phyloP scores from a whole-genome alignment of 2,113 vertebrate genomes.

The Tragelaphus scriptus region DNA sequence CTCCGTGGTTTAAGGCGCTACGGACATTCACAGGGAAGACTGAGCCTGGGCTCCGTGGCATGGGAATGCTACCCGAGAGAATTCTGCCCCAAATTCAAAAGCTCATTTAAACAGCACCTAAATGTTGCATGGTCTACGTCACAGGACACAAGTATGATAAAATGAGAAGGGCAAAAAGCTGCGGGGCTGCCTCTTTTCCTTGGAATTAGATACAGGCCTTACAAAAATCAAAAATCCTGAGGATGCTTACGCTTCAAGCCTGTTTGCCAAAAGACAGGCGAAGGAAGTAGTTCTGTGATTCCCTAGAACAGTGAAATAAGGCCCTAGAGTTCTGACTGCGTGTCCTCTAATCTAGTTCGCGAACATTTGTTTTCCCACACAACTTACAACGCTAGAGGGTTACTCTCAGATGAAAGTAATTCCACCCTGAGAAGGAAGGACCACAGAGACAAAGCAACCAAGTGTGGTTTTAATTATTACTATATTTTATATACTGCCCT shows the following conservation, averaged over 20 bases:
- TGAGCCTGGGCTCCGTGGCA: rapidly evolving
- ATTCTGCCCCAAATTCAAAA: not conserved
- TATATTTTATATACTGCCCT: not conserved
- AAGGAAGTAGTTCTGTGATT: conserved; percentile 35
- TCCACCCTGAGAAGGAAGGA: not conserved
- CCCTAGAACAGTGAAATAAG: conserved; percentile 38
- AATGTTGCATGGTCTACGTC: not conserved
- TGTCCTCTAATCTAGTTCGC: not conserved
- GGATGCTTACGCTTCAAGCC: not conserved
- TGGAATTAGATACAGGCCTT: not conserved
- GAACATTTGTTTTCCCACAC: not conserved
- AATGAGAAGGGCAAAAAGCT: not conserved
- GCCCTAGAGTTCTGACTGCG: conserved; percentile 18
- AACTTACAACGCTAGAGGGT: not conserved
- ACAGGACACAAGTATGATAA: not conserved
- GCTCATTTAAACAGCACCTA: not conserved
- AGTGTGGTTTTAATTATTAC: not conserved
- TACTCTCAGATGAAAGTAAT: not conserved
- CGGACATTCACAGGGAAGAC: not conserved
- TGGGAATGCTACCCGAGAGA: not conserved
- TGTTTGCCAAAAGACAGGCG: not conserved
- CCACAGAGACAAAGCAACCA: not conserved
- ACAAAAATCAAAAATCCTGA: rapidly evolving
- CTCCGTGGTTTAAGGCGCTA: too few relatives aligned
- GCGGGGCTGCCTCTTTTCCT: rapidly evolving